Evolutionary conservation across 2,888 invertebrate genomes (phyloP).

Genomic region (Latrodectus hesperus): DNA sequence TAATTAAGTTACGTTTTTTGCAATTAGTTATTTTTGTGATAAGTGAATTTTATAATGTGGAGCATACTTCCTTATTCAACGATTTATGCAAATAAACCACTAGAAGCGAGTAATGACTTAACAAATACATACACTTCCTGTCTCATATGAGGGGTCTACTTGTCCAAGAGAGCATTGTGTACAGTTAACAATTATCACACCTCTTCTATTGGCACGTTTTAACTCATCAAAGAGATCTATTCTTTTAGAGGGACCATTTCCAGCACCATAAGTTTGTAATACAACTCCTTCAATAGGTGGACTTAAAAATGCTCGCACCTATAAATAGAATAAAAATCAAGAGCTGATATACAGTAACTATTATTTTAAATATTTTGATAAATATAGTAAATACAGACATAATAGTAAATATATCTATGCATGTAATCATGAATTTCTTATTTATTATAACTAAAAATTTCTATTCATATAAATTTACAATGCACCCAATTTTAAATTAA

Average conservation of each 20-base stretch:
- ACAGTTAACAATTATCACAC: conserved; percentile 91
- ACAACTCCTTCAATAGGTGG: conserved; percentile 89
- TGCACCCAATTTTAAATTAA: no score
- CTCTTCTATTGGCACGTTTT: conserved; percentile 82
- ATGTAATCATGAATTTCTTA: neutral
- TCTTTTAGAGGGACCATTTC: conserved; percentile 91
- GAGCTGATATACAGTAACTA: no score
- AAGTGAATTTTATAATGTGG: no score
- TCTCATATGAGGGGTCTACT: conserved; percentile 87
- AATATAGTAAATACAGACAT: no score
- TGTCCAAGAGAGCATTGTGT: conserved; percentile 91
- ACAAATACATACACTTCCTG: conserved; percentile 81
- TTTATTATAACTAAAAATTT: neutral
- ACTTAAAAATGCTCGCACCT: conserved; percentile 78
- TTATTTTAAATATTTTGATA: no score
- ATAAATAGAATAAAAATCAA: conserved; percentile 17
- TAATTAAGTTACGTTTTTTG: no score
- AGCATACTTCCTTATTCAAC: no score
- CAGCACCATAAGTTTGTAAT: conserved; percentile 92
- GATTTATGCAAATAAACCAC: no score
- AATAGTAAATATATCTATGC: no score
- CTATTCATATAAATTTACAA: neutral
- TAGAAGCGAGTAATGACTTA: neutral
- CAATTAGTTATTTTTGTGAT: no score
- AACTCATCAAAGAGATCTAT: conserved; percentile 86